A percentile compares a stretch with the other conserved stretches of the same genome.
Conservation (phyloP, 2,797 vertebrate species). For the Trichosurus vulpecula region DNA sequence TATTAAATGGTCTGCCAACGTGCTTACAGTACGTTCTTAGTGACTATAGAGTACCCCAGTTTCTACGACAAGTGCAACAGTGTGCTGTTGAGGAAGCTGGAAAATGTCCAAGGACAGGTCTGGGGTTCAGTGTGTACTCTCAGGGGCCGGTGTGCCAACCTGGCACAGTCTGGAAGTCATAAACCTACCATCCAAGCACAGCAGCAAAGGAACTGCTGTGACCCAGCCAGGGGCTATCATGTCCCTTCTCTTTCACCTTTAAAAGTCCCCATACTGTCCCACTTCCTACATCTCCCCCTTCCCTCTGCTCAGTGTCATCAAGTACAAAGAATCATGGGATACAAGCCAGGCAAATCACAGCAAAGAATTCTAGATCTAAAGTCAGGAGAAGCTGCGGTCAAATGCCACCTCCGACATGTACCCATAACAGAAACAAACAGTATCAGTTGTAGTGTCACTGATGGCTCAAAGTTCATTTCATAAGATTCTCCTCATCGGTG, state of each 20-base stretch:
- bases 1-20: background rate
- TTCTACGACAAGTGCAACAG: background rate
- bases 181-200: background rate
- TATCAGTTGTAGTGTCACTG: background rate
- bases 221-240: background rate
- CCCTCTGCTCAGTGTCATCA: background rate
- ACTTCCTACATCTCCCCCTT: background rate
- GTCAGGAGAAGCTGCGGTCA: background rate
- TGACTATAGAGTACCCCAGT: background rate
- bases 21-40: background rate
- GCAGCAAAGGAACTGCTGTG: background rate
- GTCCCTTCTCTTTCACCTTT: background rate
- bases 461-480: background rate
- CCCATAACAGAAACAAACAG: background rate
- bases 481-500: background rate
- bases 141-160: background rate
- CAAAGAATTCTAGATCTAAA: background rate
- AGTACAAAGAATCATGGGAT: background rate
- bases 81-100: background rate
- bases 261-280: background rate
- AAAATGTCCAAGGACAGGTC: background rate
- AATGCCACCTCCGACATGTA: background rate
- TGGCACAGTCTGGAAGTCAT: background rate
- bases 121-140: background rate
- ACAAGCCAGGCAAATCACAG: background rate